These are phyloP conservation scores for Cydia amplana DNA, from an alignment of 1,140 invertebrate species.

Conservation along the genomic window DNA sequence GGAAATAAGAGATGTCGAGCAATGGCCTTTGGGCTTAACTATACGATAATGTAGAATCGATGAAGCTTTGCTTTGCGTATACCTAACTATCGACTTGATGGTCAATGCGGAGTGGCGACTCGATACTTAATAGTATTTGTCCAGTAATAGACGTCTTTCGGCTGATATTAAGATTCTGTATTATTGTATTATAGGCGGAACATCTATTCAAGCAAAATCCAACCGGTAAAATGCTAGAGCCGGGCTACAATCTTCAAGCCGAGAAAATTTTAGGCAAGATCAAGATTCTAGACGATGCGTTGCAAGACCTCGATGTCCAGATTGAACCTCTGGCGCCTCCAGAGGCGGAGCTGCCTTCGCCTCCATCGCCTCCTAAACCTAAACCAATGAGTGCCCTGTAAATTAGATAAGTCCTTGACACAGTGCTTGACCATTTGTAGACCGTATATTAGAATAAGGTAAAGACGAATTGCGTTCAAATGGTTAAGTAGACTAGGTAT, in stretches of 20 bases:
- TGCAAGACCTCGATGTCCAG: conserved; percentile 66
- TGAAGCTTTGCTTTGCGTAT: no score
- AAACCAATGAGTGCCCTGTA: conserved; percentile 25
- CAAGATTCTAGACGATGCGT: conserved; percentile 68
- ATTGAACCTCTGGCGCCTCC: conserved; percentile 62
- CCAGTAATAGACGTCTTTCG: no score
- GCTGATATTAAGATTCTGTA: neutral
- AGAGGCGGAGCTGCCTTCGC: conserved; percentile 49
- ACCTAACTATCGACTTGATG: no score
- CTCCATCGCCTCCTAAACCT: conserved; percentile 40
- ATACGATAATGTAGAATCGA: no score
- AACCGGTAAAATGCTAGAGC: conserved; percentile 80
- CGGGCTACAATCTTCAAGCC: conserved; percentile 76
- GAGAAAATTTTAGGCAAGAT: conserved; percentile 69
- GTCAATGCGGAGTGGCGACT: no score
- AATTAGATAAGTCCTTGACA: neutral
- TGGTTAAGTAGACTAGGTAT: no score
- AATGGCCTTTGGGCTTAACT: no score
- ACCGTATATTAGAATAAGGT: no score
- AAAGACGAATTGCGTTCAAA: no score
- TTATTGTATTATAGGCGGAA: conserved; percentile 71
- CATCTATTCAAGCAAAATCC: conserved; percentile 81
- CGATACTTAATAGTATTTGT: no score
- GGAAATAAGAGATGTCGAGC: no score
- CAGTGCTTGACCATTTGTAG: no score